Evolutionary conservation across 92 coral and sea anemone species (phyloP).

Genomic region (Heliopora coerulea): DNA sequence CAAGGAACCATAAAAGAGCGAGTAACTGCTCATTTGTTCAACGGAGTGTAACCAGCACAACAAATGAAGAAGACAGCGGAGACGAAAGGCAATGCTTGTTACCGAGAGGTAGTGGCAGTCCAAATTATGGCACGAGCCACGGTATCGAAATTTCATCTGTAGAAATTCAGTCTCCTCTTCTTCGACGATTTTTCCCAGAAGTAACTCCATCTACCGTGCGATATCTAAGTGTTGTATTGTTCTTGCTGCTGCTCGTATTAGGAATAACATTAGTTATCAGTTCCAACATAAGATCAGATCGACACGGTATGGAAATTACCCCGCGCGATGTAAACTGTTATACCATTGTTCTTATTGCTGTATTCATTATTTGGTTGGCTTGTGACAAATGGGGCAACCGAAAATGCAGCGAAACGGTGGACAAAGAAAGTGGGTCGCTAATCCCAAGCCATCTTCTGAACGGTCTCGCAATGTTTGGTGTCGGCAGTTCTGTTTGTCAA

Average conservation of each 20-base stretch:
- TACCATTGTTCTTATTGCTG: not conserved
- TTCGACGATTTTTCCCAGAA: not conserved
- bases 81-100: no score
- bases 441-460: constrained; percentile 32
- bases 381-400: not conserved
- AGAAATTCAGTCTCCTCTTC: no score
- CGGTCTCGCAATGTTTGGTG: constrained; percentile 24
- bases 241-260: not conserved
- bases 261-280: not conserved
- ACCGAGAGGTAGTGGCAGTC: not conserved
- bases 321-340: constrained; percentile 6
- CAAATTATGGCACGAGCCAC: constrained; percentile 19
- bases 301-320: not conserved
- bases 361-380: constrained; percentile 5
- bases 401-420: not conserved
- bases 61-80: no score
- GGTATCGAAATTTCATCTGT: no score
- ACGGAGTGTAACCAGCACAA: no score
- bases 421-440: not conserved
- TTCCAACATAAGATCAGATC: not conserved
- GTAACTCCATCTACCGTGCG: not conserved
- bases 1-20: no score
- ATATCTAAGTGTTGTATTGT: not conserved
- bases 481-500: constrained; percentile 18
- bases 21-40: no score